Evolutionary conservation across 2,797 vertebrate species (phyloP).

Genomic region (Coilia nasus): DNA sequence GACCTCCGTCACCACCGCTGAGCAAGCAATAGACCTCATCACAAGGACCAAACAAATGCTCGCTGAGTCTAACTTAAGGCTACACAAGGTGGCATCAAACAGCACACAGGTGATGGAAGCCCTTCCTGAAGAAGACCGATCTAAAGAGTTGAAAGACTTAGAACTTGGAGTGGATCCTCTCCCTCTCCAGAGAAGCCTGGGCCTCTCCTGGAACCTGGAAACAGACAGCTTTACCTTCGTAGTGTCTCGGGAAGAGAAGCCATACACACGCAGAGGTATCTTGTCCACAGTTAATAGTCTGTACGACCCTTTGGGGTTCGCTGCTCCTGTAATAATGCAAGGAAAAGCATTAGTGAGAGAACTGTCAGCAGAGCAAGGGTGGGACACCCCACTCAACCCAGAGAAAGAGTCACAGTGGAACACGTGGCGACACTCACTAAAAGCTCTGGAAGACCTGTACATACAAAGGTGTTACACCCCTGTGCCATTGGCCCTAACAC

Average conservation of each 20-base stretch:
- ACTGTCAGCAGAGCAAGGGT: neutral
- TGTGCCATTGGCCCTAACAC: neutral
- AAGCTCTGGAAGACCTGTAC: neutral
- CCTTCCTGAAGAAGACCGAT: neutral
- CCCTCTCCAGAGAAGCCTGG: conserved; percentile 19
- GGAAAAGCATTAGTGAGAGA: conserved; percentile 17
- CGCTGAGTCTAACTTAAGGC: neutral
- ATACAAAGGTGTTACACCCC: conserved; percentile 12
- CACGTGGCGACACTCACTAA: conserved; percentile 23
- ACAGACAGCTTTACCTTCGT: conserved; percentile 27
- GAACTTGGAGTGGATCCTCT: neutral
- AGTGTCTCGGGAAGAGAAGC: neutral
- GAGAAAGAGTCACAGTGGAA: neutral
- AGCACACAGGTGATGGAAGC: neutral
- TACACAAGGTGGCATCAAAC: conserved; percentile 17
- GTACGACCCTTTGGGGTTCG: conserved; percentile 9
- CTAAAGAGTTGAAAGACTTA: conserved; percentile 8
- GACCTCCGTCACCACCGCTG: neutral
- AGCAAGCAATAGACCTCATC: neutral
- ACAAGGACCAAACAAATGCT: neutral
- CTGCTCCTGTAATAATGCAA: neutral
- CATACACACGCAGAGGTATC: neutral
- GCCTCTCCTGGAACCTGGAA: neutral
- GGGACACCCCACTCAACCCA: conserved; percentile 14
- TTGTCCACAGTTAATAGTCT: conserved; percentile 25